Conservation (phyloP, 2,113 vertebrate genomes). For the Pseudopodoces humilis region DNA sequence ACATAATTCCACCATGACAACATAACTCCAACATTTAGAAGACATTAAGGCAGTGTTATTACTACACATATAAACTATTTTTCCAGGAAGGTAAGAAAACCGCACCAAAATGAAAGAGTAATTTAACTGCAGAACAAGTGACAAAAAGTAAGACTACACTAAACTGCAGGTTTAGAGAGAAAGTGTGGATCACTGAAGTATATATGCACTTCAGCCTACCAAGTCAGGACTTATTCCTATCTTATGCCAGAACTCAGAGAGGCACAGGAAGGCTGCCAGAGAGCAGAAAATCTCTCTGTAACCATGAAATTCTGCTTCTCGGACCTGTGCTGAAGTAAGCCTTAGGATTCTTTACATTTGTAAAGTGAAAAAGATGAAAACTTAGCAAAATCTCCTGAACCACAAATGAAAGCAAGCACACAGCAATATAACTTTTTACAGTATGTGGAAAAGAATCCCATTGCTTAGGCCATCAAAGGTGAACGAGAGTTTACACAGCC, state of each 20-base stretch:
- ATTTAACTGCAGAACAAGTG: neutral
- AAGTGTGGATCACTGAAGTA: neutral
- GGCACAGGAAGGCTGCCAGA: neutral
- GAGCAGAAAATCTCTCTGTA: neutral
- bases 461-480: neutral
- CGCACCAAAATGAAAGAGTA: neutral
- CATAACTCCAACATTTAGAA: neutral
- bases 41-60: neutral
- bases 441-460: neutral
- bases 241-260: neutral
- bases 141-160: neutral
- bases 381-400: neutral
- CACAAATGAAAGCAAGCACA: neutral
- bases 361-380: neutral
- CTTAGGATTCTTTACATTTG: neutral
- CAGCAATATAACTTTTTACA: neutral
- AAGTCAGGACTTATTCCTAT: neutral
- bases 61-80: neutral
- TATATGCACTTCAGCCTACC: neutral
- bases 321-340: neutral
- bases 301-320: neutral
- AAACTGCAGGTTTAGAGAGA: neutral
- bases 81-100: neutral
- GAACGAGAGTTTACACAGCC: neutral
- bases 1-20: neutral